Percentiles rank a stretch among this genome's conserved stretches.
These are phyloP conservation scores for Mandrillus leucophaeus DNA, from an alignment of 2,113 vertebrate genomes.

Conservation along the genomic window DNA sequence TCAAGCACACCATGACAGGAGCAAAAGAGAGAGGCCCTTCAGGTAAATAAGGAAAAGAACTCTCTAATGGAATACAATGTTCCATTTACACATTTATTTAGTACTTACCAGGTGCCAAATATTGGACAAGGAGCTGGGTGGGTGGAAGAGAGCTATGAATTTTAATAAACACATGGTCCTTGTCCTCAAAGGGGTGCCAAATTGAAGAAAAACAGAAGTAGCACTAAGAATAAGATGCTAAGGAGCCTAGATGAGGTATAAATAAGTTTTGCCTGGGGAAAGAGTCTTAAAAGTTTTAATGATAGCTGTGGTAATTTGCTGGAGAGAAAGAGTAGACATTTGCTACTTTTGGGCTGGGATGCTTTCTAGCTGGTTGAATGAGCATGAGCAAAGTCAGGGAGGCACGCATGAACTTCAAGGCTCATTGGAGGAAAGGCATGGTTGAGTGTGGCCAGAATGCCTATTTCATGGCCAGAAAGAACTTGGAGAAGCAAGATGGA, in stretches of 20 bases:
- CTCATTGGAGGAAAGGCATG: not conserved
- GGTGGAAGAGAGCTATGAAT: not conserved
- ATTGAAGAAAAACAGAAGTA: not conserved
- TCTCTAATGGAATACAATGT: not conserved
- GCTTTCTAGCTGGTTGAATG: not conserved
- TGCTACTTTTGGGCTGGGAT: not conserved
- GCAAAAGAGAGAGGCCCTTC: conserved; percentile 86
- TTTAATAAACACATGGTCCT: not conserved
- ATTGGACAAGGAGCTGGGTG: not conserved
- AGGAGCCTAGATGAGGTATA: not conserved
- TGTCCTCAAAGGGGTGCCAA: not conserved
- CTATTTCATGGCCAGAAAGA: not conserved
- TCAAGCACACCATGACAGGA: conserved; percentile 87
- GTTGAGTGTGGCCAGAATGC: not conserved
- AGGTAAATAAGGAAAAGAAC: conserved; percentile 83
- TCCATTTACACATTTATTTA: not conserved
- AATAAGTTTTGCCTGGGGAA: not conserved
- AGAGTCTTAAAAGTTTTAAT: not conserved
- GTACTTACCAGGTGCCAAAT: not conserved
- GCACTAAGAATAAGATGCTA: not conserved
- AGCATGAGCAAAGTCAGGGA: not conserved
- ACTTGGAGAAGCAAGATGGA: not conserved
- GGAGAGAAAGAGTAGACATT: not conserved
- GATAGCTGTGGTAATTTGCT: not conserved
- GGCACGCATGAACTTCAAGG: not conserved